phyloP scores from a whole-genome alignment of 2,797 vertebrate species.

The Parambassis ranga region DNA sequence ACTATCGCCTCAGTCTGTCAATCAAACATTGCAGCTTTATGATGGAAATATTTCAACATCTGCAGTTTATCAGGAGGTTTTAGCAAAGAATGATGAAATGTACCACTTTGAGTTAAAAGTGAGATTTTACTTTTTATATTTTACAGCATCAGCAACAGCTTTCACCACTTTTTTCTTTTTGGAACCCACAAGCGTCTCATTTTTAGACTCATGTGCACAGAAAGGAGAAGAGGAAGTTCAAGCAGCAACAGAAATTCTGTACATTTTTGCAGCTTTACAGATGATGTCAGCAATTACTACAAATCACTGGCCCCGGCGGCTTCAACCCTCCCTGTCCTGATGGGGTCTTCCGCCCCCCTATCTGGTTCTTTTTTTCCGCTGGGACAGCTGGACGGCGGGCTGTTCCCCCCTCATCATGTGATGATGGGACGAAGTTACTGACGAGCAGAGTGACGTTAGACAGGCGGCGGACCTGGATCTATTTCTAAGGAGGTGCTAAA shows the following conservation, averaged over 20 bases:
- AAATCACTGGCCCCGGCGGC: too few relatives aligned
- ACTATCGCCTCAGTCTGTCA: background rate
- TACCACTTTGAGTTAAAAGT: background rate
- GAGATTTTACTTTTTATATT: background rate
- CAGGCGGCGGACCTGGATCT: constrained; percentile 24
- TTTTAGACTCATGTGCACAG: background rate
- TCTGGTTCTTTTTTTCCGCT: constrained; percentile 45
- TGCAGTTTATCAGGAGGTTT: background rate
- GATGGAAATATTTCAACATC: background rate
- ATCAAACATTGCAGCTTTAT: background rate
- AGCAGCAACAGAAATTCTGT: background rate
- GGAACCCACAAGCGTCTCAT: background rate
- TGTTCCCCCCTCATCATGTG: constrained; percentile 46
- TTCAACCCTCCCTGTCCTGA: too few relatives aligned
- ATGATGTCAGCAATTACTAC: background rate
- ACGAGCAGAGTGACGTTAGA: constrained; percentile 42
- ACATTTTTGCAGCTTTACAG: background rate
- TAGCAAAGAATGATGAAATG: background rate
- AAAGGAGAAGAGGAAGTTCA: background rate
- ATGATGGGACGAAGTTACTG: constrained; percentile 38
- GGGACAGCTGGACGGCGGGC: constrained; percentile 24
- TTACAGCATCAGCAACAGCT: background rate
- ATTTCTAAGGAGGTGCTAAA: constrained; percentile 44
- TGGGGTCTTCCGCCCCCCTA: too few relatives aligned
- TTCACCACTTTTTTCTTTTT: background rate